A percentile compares a stretch with the other conserved stretches of the same genome.
phyloP scores from a whole-genome alignment of 2,888 invertebrate genomes.

The Ferdinandea cuprea region DNA sequence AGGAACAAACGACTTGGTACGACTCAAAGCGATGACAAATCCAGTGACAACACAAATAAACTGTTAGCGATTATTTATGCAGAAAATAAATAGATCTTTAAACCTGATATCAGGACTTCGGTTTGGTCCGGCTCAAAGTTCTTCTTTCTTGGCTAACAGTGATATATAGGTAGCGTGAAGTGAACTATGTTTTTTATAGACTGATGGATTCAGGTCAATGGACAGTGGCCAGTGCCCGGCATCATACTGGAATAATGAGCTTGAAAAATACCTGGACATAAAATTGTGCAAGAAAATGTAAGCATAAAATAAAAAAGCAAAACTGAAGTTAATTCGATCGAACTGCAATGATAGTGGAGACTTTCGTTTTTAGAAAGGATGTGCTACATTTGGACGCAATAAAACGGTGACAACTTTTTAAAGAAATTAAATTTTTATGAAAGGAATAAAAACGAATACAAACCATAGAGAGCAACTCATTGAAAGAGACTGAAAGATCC shows the following conservation, averaged over 20 bases:
- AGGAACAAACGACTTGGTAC: slow-evolving; percentile 27
- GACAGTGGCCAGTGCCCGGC: background rate
- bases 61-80: slow-evolving; percentile 56
- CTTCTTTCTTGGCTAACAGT: slow-evolving; percentile 34
- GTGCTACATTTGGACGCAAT: too few species aligned
- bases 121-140: slow-evolving; percentile 12
- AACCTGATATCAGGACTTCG: slow-evolving; percentile 56
- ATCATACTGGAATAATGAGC: slow-evolving; percentile 4
- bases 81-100: slow-evolving; percentile 64
- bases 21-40: slow-evolving; percentile 56
- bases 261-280: background rate
- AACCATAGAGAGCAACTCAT: too few species aligned
- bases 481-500: too few species aligned
- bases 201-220: slow-evolving; percentile 51
- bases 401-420: too few species aligned
- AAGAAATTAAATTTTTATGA: too few species aligned
- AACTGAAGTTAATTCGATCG: too few species aligned
- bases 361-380: too few species aligned
- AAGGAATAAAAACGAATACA: too few species aligned
- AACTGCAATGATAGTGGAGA: too few species aligned
- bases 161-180: slow-evolving; percentile 6
- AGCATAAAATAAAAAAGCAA: too few species aligned
- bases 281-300: too few species aligned
- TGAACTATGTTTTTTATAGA: background rate
- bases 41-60: slow-evolving; percentile 59